phyloP scores from a whole-genome alignment of 2,113 vertebrate genomes.

The Oreochromis tanganicae region DNA sequence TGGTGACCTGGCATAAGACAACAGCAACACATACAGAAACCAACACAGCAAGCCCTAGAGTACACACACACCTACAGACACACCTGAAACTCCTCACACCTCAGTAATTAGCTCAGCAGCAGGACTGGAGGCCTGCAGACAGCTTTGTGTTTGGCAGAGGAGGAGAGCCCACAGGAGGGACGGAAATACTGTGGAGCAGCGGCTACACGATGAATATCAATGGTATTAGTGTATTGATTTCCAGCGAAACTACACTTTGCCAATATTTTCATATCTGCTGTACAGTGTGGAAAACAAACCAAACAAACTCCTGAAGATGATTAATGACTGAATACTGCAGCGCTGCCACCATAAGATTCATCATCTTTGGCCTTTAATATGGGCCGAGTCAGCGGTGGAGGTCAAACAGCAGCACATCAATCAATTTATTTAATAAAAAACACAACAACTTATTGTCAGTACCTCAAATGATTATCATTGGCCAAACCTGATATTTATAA shows the following conservation, averaged over 20 bases:
- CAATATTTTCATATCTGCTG: neutral
- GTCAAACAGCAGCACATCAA: neutral
- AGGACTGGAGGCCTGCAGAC: constrained; percentile 5
- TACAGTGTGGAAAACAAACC: neutral
- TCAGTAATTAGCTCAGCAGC: constrained; percentile 66
- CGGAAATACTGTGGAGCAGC: neutral
- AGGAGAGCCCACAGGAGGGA: neutral
- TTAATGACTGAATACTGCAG: neutral
- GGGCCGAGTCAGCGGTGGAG: neutral
- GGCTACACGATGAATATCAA: neutral
- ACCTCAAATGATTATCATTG: neutral
- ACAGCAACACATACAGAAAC: neutral
- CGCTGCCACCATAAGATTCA: neutral
- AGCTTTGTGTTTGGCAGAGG: constrained; percentile 23
- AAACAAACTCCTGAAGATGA: neutral
- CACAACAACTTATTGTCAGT: rapidly evolving
- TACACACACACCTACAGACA: neutral
- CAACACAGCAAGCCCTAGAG: neutral
- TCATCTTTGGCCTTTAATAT: neutral
- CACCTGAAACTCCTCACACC: constrained; percentile 25
- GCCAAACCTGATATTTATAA: neutral
- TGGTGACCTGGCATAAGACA: constrained; percentile 25
- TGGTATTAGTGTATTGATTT: too few relatives aligned
- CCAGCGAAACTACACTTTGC: neutral
- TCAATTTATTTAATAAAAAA: neutral